Percentiles rank a stretch among this genome's conserved stretches.
Conservation (phyloP, 2,797 vertebrate genomes). For the Alosa sapidissima region DNA sequence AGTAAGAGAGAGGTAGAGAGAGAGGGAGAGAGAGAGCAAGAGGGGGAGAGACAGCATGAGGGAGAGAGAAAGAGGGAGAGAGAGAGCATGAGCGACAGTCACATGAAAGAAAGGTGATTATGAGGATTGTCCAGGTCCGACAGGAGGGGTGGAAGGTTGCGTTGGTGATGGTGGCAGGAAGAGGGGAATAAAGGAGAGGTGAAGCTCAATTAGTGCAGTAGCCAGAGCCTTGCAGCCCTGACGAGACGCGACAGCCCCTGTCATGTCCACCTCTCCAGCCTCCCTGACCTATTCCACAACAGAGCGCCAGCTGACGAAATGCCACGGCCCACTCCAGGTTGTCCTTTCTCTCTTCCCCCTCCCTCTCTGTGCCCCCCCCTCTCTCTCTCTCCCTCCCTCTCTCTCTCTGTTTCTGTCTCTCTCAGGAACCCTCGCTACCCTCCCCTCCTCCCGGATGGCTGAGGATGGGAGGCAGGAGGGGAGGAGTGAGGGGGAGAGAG, state of each 20-base stretch:
- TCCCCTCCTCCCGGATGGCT: not conserved
- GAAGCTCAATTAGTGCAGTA: conserved; percentile 37
- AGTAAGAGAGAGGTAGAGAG: not conserved
- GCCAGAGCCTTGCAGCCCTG: conserved; percentile 28
- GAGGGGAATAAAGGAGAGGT: conserved; percentile 1
- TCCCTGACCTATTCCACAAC: conserved; percentile 21
- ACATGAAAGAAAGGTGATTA: conserved; percentile 33
- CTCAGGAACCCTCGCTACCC: not conserved
- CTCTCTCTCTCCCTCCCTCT: not conserved
- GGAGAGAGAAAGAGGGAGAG: not conserved
- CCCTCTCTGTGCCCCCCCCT: not conserved
- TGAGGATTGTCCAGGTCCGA: conserved; percentile 31
- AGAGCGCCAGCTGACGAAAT: not conserved
- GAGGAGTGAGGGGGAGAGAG: not conserved
- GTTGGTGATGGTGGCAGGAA: not conserved
- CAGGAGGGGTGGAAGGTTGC: conserved; percentile 23
- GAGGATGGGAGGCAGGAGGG: not conserved
- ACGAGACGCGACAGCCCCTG: conserved; percentile 47
- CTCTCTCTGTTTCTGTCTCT: not conserved
- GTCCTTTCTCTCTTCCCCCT: not conserved
- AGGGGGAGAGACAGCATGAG: not conserved
- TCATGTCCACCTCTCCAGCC: conserved; percentile 29
- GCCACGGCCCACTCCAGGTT: not conserved
- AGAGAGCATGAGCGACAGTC: not conserved
- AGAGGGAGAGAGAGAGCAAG: not conserved